Conservation (phyloP, 2,888 invertebrate species). For the Xiphydria camelus region DNA sequence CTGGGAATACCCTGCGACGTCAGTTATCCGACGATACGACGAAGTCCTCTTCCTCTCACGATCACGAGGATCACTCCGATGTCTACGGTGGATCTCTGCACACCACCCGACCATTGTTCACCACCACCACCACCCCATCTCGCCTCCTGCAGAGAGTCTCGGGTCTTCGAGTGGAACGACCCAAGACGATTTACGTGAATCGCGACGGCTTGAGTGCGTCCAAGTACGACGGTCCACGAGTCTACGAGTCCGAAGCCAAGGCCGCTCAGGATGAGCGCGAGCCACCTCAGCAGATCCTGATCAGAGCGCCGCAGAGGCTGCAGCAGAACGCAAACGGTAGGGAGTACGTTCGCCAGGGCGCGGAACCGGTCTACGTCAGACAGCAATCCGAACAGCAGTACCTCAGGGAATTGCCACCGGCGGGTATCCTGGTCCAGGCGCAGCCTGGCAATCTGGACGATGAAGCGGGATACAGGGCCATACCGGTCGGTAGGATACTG, state of each 20-base stretch:
- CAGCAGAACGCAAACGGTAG: constrained; percentile 23
- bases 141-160: constrained; percentile 58
- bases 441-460: constrained; percentile 37
- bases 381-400: constrained; percentile 40
- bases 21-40: constrained; percentile 64
- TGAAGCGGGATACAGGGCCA: constrained; percentile 35
- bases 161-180: constrained; percentile 37
- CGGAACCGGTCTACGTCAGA: constrained; percentile 45
- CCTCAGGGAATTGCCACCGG: constrained; percentile 38
- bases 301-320: constrained; percentile 31
- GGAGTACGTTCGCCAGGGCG: constrained; percentile 42
- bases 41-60: constrained; percentile 57
- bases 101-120: constrained; percentile 69
- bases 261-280: constrained; percentile 39
- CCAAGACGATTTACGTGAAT: constrained; percentile 38
- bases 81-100: constrained; percentile 71
- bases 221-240: constrained; percentile 37
- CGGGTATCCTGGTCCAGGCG: constrained; percentile 38
- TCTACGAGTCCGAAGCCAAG: constrained; percentile 45
- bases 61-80: constrained; percentile 69
- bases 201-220: constrained; percentile 41
- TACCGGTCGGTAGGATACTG: constrained; percentile 41
- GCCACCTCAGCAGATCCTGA: constrained; percentile 39
- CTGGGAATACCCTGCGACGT: constrained; percentile 66
- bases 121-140: constrained; percentile 65